Conservation (phyloP, 53 echinoderm and acorn worm species). For the Paracentrotus lividus region DNA sequence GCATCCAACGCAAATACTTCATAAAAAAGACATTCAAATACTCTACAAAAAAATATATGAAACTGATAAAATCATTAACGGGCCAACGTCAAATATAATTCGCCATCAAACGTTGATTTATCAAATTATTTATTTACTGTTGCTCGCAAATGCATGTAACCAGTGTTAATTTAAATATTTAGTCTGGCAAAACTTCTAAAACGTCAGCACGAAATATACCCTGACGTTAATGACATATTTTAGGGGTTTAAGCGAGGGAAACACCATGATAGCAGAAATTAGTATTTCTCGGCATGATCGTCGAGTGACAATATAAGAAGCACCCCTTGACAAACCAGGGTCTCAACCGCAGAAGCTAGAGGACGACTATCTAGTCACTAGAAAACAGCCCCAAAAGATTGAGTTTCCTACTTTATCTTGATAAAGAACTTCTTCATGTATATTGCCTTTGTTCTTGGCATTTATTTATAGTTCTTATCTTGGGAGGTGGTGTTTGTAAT, state of each 20-base stretch:
- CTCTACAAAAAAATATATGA: not conserved
- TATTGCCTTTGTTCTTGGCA: not conserved
- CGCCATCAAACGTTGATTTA: not conserved
- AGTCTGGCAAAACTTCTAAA: conserved; percentile 18
- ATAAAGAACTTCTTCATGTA: not conserved
- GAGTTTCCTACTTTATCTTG: not conserved
- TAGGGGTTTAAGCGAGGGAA: not conserved
- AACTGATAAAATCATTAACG: no score
- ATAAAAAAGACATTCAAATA: not conserved
- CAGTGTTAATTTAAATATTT: not conserved
- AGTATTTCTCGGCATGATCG: not conserved
- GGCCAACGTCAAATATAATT: not conserved
- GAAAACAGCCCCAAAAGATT: not conserved
- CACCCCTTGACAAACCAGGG: no score
- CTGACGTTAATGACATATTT: not conserved
- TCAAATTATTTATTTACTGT: not conserved
- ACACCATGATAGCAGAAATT: not conserved
- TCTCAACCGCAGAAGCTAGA: not conserved
- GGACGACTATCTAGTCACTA: not conserved
- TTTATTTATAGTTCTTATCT: conserved; percentile 18
- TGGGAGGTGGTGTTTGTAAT: conserved; percentile 18
- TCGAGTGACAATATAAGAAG: not conserved
- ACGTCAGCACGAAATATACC: not conserved
- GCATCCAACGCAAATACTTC: not conserved
- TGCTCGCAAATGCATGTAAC: not conserved